Base-by-base conservation (phyloP, 2,888 invertebrate genomes). In the Pedicia rivosa region DNA sequence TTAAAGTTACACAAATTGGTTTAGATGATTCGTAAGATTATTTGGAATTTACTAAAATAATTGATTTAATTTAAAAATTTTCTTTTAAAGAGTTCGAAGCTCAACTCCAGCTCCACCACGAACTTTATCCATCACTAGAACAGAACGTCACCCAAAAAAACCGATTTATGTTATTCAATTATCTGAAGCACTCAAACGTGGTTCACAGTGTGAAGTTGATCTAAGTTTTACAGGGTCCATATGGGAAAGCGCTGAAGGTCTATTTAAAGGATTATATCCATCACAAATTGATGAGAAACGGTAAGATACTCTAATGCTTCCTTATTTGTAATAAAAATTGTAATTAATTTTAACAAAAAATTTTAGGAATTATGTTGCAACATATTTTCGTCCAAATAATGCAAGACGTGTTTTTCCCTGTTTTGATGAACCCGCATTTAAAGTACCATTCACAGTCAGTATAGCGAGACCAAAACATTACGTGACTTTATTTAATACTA, bases 321-420 rank as follows among this genome's bases (percentile, higher is more conserved):
- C 10, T 17, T 13, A 17, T 13, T 22, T n/a, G 10, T 13, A 7
- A 20, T 13, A 7, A 15, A 20, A 17, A 31, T 5, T 34, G 5
- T 13, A n/a, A 29, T 42, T 12, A 45, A 71, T 70, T n/a, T n/a
- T n/a, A n/a, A n/a, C n/a, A n/a, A n/a, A n/a, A n/a, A n/a, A n/a
- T n/a, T n/a, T n/a, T n/a, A n/a, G n/a, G 46, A 65, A 67, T 48
- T 76, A 77, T 48, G 67, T 74, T 13, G 78, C 72, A 0, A 76
- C 80, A 0, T 71, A 78, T 48, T 61, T 82, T 42, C 64, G 78
- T 26, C 76, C 79, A 0, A 76, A 78, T 53, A 70, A 79, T 50
- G 82, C 83, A 0, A 65, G 79, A n/a, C 66, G 68, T 14, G 64
- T 82, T 46, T 84, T 86, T 52, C 84, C 84, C 0, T 84, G 84